Evolutionary conservation across 2,888 invertebrate species (phyloP).

Genomic region (Aleiodes leptofemur): DNA sequence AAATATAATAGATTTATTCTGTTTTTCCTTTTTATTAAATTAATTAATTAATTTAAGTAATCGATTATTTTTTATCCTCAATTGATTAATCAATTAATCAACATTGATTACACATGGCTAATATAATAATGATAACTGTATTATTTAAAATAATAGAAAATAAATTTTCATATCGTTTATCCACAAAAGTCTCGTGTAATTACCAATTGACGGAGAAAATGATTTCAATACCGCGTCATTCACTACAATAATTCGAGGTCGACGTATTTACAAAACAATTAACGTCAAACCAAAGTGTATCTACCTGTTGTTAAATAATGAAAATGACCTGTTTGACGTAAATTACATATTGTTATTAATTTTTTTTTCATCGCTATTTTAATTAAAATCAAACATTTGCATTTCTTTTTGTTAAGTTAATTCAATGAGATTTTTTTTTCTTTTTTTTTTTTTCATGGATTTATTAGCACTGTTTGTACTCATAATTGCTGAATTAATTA

Average conservation of each 20-base stretch:
- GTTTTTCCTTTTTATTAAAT: no score
- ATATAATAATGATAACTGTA: not conserved
- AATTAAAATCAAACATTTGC: not conserved
- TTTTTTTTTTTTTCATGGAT: no score
- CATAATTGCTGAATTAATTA: no score
- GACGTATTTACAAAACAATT: slow-evolving; percentile 30
- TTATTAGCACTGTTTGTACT: no score
- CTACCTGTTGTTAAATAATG: slow-evolving; percentile 5
- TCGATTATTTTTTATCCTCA: not conserved
- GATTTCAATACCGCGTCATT: slow-evolving; percentile 25
- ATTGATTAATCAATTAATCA: no score
- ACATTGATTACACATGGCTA: no score
- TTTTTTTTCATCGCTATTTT: not conserved
- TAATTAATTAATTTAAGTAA: not conserved
- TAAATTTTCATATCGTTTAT: not conserved
- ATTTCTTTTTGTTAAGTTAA: not conserved
- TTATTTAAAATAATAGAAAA: slow-evolving; percentile 7
- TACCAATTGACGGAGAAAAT: slow-evolving; percentile 23
- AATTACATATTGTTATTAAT: slow-evolving; percentile 12
- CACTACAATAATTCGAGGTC: slow-evolving; percentile 34
- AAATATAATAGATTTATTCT: no score
- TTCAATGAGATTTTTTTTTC: no score
- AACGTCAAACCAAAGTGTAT: slow-evolving; percentile 26
- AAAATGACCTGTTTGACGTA: slow-evolving; percentile 29
- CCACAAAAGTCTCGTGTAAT: slow-evolving; percentile 9